Conservation (phyloP, 2,888 invertebrate genomes). For the Drosophila quinaria region DNA sequence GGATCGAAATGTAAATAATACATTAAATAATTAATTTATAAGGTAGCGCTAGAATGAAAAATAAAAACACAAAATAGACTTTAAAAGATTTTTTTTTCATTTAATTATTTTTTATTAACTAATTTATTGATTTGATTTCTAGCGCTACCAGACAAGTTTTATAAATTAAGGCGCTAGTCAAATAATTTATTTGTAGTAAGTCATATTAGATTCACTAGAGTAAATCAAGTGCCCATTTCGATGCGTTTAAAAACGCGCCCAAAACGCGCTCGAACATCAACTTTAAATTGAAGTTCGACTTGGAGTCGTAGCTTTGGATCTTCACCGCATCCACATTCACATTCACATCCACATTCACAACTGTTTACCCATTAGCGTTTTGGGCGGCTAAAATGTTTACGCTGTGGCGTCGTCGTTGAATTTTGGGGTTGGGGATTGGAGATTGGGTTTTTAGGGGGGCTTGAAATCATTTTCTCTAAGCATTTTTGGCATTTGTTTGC, state of each 20-base stretch:
- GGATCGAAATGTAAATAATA: too few relatives aligned
- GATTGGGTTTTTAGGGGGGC: conserved; percentile 1
- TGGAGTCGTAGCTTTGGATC: conserved; percentile 54
- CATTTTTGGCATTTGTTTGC: conserved; percentile 75
- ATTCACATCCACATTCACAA: conserved; percentile 43
- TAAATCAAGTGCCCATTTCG: conserved; percentile 50
- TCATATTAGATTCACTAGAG: too few relatives aligned
- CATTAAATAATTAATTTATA: too few relatives aligned
- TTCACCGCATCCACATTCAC: conserved; percentile 56
- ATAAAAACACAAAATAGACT: too few relatives aligned
- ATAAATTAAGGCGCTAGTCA: too few relatives aligned
- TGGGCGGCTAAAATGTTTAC: conserved; percentile 75
- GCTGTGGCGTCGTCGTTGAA: conserved; percentile 52
- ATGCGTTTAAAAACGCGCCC: conserved; percentile 44
- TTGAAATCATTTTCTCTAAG: conserved; percentile 65
- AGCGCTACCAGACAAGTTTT: too few relatives aligned
- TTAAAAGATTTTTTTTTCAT: too few relatives aligned
- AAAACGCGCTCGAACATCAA: conserved; percentile 41
- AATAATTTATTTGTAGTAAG: too few relatives aligned
- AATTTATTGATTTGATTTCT: too few relatives aligned
- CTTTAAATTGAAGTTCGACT: conserved; percentile 19
- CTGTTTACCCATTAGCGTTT: conserved; percentile 84
- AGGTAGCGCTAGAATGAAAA: too few relatives aligned
- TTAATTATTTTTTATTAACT: too few relatives aligned
- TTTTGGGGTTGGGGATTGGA: conserved; percentile 9